Conservation (phyloP, 2,797 vertebrate species). For the Ptychobarbus kaznakovi region DNA sequence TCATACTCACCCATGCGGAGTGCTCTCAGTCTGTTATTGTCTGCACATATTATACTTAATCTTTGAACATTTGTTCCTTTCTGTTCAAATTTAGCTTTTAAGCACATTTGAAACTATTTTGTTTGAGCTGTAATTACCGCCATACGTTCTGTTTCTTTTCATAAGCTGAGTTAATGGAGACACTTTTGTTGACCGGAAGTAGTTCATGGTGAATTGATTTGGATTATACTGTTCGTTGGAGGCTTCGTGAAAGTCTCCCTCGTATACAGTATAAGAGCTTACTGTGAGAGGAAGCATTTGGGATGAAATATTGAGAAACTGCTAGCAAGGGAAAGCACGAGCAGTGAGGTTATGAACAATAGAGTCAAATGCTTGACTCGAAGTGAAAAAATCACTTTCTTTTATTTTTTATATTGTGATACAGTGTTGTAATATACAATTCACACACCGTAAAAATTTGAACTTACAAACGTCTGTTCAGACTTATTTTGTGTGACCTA, state of each 20-base stretch:
- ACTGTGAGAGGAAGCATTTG: not conserved
- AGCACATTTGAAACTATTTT: not conserved
- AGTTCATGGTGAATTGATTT: not conserved
- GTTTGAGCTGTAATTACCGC: not conserved
- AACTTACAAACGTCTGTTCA: not conserved
- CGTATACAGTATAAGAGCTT: not conserved
- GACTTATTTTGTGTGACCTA: not conserved
- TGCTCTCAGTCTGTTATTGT: not conserved
- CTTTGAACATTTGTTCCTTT: constrained; percentile 17
- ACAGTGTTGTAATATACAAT: not conserved
- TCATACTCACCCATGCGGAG: not conserved
- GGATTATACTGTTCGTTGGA: not conserved
- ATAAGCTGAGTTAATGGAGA: not conserved
- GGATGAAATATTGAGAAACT: not conserved
- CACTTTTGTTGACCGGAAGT: constrained; percentile 4
- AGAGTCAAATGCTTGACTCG: not conserved
- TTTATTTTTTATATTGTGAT: not conserved
- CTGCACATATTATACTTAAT: constrained; percentile 7
- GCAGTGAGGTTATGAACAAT: not conserved
- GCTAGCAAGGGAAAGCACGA: not conserved
- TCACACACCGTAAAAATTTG: not conserved
- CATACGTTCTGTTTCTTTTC: constrained; percentile 1
- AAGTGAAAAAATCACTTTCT: not conserved
- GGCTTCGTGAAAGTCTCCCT: not conserved
- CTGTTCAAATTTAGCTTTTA: not conserved